A percentile compares a stretch with the other conserved stretches of the same genome.
Conservation (phyloP, 2,888 invertebrate genomes). For the Torymus aiolomorphi region DNA sequence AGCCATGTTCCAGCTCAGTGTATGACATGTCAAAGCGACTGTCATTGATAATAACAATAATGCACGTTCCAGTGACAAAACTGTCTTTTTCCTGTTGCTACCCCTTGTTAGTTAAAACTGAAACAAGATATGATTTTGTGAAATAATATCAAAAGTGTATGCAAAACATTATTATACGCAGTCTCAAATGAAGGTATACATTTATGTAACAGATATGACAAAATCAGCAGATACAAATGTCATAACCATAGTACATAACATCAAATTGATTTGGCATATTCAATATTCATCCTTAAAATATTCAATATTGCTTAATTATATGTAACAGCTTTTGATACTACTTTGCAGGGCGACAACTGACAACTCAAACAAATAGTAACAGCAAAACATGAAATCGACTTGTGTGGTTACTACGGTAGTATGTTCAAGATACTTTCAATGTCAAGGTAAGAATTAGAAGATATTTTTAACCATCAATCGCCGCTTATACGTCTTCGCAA, state of each 20-base stretch:
- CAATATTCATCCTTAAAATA: neutral
- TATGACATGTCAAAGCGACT: slow-evolving; percentile 84
- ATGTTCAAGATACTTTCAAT: slow-evolving; percentile 35
- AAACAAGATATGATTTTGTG: slow-evolving; percentile 22
- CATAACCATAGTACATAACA: too few relatives aligned
- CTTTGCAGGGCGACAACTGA: neutral
- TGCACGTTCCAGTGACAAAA: slow-evolving; percentile 39
- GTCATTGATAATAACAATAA: slow-evolving; percentile 68
- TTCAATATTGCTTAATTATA: slow-evolving; percentile 2
- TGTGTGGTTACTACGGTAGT: neutral
- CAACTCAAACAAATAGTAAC: neutral
- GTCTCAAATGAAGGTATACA: neutral
- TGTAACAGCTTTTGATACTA: slow-evolving; percentile 11
- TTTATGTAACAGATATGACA: slow-evolving; percentile 5
- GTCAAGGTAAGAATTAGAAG: slow-evolving; percentile 50
- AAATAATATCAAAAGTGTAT: neutral
- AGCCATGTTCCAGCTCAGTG: slow-evolving; percentile 94
- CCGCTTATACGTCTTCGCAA: too few relatives aligned
- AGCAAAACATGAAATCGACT: slow-evolving; percentile 11
- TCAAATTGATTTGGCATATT: neutral
- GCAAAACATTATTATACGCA: neutral
- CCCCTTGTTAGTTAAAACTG: slow-evolving; percentile 8
- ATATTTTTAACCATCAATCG: slow-evolving; percentile 43
- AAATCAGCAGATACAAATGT: too few relatives aligned
- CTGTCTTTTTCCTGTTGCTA: slow-evolving; percentile 13